Percentiles rank a stretch among this genome's conserved stretches.
Conservation (phyloP, 1,140 invertebrate species). For the Ceratitis capitata region DNA sequence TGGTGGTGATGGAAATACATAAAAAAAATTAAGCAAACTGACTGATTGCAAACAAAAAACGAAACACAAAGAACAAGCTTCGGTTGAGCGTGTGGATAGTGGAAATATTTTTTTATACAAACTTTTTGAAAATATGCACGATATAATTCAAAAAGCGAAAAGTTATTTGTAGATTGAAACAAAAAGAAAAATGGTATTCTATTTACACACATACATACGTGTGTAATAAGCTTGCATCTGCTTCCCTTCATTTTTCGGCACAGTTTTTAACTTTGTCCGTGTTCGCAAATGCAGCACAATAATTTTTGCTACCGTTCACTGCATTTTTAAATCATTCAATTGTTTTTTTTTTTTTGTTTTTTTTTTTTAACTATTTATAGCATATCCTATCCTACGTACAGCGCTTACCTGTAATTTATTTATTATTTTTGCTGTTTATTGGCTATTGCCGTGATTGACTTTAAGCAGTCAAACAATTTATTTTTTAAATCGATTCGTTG, state of each 20-base stretch:
- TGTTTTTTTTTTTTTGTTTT: neutral
- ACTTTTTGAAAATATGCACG: neutral
- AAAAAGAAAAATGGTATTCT: neutral
- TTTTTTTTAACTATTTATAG: neutral
- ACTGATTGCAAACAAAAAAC: neutral
- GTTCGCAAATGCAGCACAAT: neutral
- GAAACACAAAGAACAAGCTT: too few species aligned
- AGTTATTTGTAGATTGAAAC: neutral
- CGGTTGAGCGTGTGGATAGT: neutral
- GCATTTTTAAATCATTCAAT: neutral
- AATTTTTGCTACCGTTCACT: neutral
- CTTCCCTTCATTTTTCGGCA: neutral
- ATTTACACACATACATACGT: neutral
- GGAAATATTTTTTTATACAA: neutral
- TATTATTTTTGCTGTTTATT: neutral
- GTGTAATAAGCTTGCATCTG: neutral
- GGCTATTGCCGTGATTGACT: neutral
- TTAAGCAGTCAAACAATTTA: neutral
- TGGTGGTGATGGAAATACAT: neutral
- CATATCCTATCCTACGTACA: neutral
- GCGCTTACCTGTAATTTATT: neutral
- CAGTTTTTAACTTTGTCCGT: neutral
- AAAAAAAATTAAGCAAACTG: neutral
- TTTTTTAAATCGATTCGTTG: slow-evolving; percentile 13
- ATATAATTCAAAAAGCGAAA: neutral